phyloP scores from a whole-genome alignment of 2,888 invertebrate species.

The Cacoxenus indagator region DNA sequence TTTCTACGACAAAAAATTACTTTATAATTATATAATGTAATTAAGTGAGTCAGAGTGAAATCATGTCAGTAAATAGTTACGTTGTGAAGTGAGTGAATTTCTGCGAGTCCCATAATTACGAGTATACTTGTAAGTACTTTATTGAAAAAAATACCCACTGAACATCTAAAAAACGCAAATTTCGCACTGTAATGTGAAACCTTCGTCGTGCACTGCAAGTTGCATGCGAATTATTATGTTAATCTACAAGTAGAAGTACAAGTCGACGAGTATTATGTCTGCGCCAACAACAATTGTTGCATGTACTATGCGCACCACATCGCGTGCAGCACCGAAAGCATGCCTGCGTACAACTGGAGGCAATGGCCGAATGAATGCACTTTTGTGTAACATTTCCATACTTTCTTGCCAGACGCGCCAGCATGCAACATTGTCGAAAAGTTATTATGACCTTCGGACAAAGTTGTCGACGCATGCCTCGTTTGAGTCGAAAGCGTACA shows the following conservation, averaged over 20 bases:
- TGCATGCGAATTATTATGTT: conserved; percentile 15
- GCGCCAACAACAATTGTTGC: conserved; percentile 5
- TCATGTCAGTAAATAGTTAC: too few species aligned
- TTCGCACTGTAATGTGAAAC: background rate
- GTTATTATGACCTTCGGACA: conserved; percentile 17
- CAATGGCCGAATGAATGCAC: background rate
- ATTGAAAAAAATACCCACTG: too few species aligned
- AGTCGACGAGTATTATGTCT: background rate
- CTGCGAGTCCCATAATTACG: too few species aligned
- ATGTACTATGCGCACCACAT: background rate
- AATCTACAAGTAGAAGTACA: background rate
- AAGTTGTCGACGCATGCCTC: conserved; percentile 2
- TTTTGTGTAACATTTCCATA: background rate
- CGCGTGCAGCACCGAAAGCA: background rate
- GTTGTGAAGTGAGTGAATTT: too few species aligned
- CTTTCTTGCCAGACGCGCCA: background rate
- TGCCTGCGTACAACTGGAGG: background rate
- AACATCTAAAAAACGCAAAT: background rate
- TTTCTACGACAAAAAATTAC: too few species aligned
- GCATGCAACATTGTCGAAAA: conserved; percentile 3
- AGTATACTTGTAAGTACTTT: too few species aligned
- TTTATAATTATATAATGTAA: too few species aligned
- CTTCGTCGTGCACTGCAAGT: background rate
- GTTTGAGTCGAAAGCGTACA: background rate
- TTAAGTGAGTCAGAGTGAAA: too few species aligned